A percentile compares a stretch with the other conserved stretches of the same genome.
Conservation (phyloP, 2,797 vertebrate genomes). For the Pyrocephalus nanus region DNA sequence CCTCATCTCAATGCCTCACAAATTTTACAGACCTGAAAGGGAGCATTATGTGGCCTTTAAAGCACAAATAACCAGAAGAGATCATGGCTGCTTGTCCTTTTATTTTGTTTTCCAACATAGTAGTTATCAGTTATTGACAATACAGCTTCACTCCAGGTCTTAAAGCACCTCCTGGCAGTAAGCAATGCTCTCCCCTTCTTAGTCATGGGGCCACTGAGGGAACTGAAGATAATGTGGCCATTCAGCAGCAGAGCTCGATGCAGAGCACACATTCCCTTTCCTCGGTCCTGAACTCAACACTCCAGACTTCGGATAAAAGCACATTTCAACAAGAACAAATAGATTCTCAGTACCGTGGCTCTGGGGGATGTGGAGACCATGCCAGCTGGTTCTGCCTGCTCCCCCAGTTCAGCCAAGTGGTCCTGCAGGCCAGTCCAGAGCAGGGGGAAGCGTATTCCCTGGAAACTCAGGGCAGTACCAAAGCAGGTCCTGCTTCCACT, state of each 20-base stretch:
- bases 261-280: neutral
- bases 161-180: neutral
- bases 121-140: neutral
- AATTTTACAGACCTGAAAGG: neutral
- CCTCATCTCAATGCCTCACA: neutral
- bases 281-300: neutral
- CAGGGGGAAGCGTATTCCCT: neutral
- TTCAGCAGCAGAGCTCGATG: neutral
- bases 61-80: neutral
- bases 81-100: neutral
- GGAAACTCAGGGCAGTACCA: neutral
- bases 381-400: neutral
- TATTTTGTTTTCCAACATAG: neutral
- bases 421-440: neutral
- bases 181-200: neutral
- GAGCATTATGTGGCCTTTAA: neutral
- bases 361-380: rapidly evolving
- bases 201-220: neutral
- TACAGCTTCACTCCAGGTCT: neutral
- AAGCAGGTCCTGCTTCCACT: neutral
- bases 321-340: neutral
- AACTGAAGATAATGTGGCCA: neutral
- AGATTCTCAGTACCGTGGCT: neutral
- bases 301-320: neutral
- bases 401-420: neutral